phyloP scores from a whole-genome alignment of 1,140 invertebrate species.

The Harlomillsia oculata region DNA sequence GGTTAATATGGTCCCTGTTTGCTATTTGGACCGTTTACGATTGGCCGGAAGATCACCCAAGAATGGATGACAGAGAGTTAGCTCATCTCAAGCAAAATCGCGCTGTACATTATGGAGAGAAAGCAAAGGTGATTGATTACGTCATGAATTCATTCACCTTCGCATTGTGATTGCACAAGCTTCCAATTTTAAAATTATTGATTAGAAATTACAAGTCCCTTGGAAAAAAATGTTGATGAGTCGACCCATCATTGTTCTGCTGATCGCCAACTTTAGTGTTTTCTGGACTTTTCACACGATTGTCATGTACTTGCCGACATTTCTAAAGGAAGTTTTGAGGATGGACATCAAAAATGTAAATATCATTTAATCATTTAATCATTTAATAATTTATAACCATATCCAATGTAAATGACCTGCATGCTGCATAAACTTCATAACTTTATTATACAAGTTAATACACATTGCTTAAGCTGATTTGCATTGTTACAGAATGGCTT shows the following conservation, averaged over 20 bases:
- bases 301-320: constrained; percentile 50
- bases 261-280: constrained; percentile 49
- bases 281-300: constrained; percentile 55
- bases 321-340: constrained; percentile 49
- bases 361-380: background rate
- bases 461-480: too few relatives aligned
- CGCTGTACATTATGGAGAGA: constrained; percentile 6
- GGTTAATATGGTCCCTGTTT: constrained; percentile 42
- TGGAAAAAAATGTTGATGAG: constrained; percentile 48
- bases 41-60: constrained; percentile 44
- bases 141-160: background rate
- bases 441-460: background rate
- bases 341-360: constrained; percentile 47
- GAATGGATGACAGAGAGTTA: constrained; percentile 45
- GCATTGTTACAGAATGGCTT: constrained; percentile 45
- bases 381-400: background rate
- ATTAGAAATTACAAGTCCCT: constrained; percentile 38
- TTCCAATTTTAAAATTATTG: too few relatives aligned
- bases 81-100: constrained; percentile 39
- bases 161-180: too few relatives aligned
- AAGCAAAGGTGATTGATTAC: background rate
- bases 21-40: constrained; percentile 44
- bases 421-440: background rate
- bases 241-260: constrained; percentile 47
- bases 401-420: background rate